Evolutionary conservation across 2,113 vertebrate genomes (phyloP), one percentile per base, ranked within the genome.

Genomic region (Triplophysa rosa): DNA sequence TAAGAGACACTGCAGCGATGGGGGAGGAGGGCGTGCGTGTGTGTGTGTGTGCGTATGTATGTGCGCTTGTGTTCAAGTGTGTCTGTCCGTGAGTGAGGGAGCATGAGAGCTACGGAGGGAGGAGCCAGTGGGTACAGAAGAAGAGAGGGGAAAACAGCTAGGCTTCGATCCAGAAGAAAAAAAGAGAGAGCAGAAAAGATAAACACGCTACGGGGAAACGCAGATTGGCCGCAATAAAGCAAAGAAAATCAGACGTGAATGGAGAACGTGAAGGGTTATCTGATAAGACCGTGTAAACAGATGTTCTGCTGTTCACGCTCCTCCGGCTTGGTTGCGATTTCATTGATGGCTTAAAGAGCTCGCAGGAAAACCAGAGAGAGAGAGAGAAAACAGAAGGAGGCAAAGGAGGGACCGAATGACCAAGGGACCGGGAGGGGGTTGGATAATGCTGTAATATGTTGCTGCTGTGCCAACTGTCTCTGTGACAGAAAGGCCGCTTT

Each of bases 401-500:
- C 23, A 61, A 45, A 58, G 21, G 47, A 56, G 17, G 42, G 74
- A 64, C 63, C n/a, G 45, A 49, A 79, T 80, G 84, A 84, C 84
- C 80, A 88, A 83, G 66, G 74, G 86, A 89, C 84, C 81, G 88
- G 89, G 89, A 88, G 91, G 87, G 89, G 90, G 84, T 88, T 90
- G 90, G 87, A 87, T 83, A 85, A 88, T 90, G 90, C 91, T 91
- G 88, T 91, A 92, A 91, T 90, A 88, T 89, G 87, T 88, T 90
- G 93, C 93, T 93, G 92, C 92, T 87, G 91, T 93, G 93, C 92
- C 92, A 94, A 93, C 92, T 91, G 90, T 90, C 89, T 88, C 90
- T 90, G 90, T 90, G 89, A 92, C 89, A 91, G 90, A 88, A 87
- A 84, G 88, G 83, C 88, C 84, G 88, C 88, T 91, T 91, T 90